Evolutionary conservation across 2,888 invertebrate genomes (phyloP).

Genomic region (Heteromurus nitidus): DNA sequence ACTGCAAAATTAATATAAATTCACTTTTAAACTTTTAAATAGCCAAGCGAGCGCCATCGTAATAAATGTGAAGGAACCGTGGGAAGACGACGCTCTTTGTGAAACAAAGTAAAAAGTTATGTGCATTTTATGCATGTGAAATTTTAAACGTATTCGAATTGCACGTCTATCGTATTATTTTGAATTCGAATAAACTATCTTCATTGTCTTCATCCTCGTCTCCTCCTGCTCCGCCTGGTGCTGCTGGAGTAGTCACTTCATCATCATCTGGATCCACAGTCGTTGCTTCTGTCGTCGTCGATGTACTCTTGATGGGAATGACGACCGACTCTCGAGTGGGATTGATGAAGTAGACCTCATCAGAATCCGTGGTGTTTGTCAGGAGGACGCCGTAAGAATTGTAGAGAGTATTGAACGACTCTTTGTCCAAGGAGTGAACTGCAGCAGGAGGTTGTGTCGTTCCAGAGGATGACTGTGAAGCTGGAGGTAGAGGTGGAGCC

Average conservation of each 20-base stretch:
- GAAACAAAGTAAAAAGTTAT: no score
- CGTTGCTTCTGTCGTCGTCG: neutral
- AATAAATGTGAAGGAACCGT: no score
- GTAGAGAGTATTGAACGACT: neutral
- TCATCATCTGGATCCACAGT: neutral
- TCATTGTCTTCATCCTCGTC: constrained; percentile 32
- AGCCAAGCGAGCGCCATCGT: no score
- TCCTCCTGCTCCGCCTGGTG: neutral
- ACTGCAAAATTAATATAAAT: no score
- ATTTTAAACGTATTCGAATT: no score
- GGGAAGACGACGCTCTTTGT: no score
- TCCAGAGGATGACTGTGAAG: neutral
- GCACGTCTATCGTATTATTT: no score
- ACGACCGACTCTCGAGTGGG: constrained; percentile 16
- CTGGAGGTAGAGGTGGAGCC: neutral
- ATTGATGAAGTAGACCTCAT: constrained; percentile 27
- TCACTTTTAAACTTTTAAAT: no score
- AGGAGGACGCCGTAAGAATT: constrained; percentile 11
- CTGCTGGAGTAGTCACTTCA: neutral
- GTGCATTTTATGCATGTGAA: no score
- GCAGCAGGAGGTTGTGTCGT: neutral
- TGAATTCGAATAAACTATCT: no score
- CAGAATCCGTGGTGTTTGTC: neutral
- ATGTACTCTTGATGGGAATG: constrained; percentile 22
- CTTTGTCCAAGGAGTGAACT: constrained; percentile 1